Conservation (phyloP, 1,140 invertebrate species). For the Caenorhabditis briggsae region DNA sequence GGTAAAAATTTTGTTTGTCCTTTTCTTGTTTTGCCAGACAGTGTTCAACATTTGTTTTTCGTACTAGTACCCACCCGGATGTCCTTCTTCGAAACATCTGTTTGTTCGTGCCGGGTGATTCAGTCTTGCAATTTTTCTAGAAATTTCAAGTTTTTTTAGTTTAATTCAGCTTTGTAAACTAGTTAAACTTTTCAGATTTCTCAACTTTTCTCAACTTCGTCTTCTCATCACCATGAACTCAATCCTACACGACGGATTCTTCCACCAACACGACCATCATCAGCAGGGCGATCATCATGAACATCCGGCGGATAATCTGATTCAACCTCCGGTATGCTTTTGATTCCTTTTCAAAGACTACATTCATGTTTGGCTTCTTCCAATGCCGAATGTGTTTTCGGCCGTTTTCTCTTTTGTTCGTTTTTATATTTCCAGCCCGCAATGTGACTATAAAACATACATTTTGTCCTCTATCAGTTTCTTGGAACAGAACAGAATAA, state of each 20-base stretch:
- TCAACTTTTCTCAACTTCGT: no score
- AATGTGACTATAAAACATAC: slow-evolving; percentile 47
- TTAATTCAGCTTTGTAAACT: no score
- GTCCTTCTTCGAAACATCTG: no score
- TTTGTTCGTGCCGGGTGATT: no score
- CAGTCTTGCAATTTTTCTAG: no score
- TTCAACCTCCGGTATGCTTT: slow-evolving; percentile 10
- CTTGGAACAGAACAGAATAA: no score
- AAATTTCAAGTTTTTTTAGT: no score
- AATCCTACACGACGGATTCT: slow-evolving; percentile 17
- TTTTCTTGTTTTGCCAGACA: slow-evolving; percentile 3
- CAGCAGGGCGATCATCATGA: slow-evolving; percentile 13
- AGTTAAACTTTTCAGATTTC: no score
- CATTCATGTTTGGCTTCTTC: no score
- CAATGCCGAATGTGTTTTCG: not conserved
- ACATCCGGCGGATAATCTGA: slow-evolving; percentile 3
- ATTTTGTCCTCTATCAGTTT: not conserved
- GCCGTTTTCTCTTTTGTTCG: not conserved
- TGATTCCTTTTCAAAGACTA: not conserved
- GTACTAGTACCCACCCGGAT: not conserved
- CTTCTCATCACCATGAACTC: slow-evolving; percentile 23
- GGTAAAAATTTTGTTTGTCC: not conserved
- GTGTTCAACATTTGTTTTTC: not conserved
- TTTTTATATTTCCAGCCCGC: not conserved
- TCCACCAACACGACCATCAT: slow-evolving; percentile 34